These are phyloP conservation scores for Astatoreochromis straeleni DNA, from an alignment of 2,113 vertebrate genomes.

Conservation along the genomic window DNA sequence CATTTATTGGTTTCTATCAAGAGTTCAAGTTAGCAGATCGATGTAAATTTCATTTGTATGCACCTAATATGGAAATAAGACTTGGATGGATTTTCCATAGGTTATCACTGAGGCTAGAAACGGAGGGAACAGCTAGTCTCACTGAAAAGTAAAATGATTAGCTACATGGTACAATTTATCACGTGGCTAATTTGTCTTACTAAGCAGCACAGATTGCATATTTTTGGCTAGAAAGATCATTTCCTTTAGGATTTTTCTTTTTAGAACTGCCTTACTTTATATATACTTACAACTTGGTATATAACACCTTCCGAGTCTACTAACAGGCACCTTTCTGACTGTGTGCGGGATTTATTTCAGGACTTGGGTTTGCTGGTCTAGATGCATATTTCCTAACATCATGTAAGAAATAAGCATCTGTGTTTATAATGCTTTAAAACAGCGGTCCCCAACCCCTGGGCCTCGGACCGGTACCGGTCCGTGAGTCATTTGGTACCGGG, in stretches of 20 bases:
- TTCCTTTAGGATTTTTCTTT: background rate
- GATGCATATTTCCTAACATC: background rate
- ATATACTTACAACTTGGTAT: background rate
- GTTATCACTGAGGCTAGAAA: background rate
- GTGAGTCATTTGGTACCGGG: too few relatives aligned
- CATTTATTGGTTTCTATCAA: background rate
- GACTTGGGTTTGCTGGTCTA: background rate
- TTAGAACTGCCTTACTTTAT: background rate
- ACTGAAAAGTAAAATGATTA: background rate
- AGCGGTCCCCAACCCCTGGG: rapidly evolving
- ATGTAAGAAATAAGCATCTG: background rate
- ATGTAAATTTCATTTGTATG: background rate
- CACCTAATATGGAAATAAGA: background rate
- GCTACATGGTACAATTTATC: background rate
- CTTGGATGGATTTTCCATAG: background rate
- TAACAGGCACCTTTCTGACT: background rate
- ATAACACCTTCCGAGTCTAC: background rate
- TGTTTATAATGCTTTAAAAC: background rate
- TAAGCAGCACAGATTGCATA: background rate
- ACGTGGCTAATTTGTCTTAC: background rate
- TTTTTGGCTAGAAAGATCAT: background rate
- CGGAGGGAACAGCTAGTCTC: background rate
- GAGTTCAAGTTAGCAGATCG: background rate
- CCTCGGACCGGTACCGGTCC: too few relatives aligned
- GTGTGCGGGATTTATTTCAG: background rate